Conservation (phyloP, 2,888 invertebrate genomes). For the Pelosia muscerda region DNA sequence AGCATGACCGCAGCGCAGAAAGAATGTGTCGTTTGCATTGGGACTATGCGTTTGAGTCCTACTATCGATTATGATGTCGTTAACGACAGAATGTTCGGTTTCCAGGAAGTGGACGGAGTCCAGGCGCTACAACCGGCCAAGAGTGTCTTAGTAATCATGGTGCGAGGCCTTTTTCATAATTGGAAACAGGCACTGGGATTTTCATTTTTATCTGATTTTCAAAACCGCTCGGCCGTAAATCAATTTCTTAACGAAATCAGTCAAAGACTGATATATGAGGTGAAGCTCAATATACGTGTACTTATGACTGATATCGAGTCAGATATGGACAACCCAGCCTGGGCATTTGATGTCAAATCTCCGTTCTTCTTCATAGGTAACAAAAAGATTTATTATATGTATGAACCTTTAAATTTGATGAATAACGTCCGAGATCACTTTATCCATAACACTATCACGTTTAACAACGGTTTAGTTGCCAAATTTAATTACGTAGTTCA, state of each 20-base stretch:
- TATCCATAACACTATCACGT: constrained; percentile 16
- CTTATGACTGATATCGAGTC: constrained; percentile 30
- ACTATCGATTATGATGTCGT: constrained; percentile 39
- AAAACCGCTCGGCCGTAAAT: constrained; percentile 25
- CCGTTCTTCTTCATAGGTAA: constrained; percentile 26
- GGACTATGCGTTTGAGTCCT: constrained; percentile 26
- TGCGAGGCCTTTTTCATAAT: constrained; percentile 43
- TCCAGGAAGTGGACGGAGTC: constrained; percentile 39
- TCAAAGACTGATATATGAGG: constrained; percentile 22
- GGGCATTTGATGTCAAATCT: background rate
- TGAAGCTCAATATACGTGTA: constrained; percentile 46
- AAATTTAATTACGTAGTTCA: constrained; percentile 37
- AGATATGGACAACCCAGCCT: background rate
- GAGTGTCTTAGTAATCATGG: constrained; percentile 34
- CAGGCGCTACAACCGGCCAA: constrained; percentile 32
- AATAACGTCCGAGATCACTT: constrained; percentile 32
- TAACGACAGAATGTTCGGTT: constrained; percentile 42
- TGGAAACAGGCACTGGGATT: constrained; percentile 42
- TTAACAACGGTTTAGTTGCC: constrained; percentile 18
- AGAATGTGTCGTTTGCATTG: constrained; percentile 43
- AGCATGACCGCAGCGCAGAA: constrained; percentile 39
- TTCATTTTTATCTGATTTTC: constrained; percentile 26
- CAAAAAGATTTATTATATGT: constrained; percentile 43
- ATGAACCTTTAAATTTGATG: constrained; percentile 41
- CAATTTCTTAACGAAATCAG: constrained; percentile 24